phyloP scores from a whole-genome alignment of 2,888 invertebrate genomes.

The Drosophila kanekoi region DNA sequence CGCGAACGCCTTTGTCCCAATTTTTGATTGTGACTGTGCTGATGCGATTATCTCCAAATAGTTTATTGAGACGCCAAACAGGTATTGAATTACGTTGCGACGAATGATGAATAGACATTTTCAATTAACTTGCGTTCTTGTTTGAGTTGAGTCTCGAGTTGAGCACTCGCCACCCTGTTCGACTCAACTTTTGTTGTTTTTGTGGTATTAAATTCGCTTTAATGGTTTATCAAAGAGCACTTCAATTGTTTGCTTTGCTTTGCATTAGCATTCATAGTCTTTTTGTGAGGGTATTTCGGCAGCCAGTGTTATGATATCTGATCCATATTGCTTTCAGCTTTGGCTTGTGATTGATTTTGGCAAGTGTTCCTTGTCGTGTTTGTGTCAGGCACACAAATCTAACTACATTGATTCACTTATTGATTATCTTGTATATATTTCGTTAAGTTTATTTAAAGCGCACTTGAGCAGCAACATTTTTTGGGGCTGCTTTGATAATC shows the following conservation, averaged over 20 bases:
- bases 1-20: not conserved
- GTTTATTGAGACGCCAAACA: slow-evolving; percentile 47
- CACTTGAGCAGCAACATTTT: not conserved
- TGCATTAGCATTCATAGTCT: slow-evolving; percentile 53
- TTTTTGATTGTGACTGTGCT: slow-evolving; percentile 37
- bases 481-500: fast-evolving
- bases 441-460: not conserved
- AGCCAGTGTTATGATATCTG: slow-evolving; percentile 40
- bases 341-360: slow-evolving; percentile 38
- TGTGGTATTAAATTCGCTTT: slow-evolving; percentile 72
- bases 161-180: slow-evolving; percentile 30
- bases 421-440: slow-evolving; percentile 8
- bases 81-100: slow-evolving; percentile 66
- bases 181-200: slow-evolving; percentile 24
- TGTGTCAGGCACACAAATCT: slow-evolving; percentile 18
- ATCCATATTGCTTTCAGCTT: slow-evolving; percentile 27
- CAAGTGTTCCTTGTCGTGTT: slow-evolving; percentile 45
- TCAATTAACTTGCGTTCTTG: slow-evolving; percentile 76
- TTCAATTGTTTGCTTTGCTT: slow-evolving; percentile 77
- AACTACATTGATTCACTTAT: slow-evolving; percentile 3
- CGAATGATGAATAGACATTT: slow-evolving; percentile 81
- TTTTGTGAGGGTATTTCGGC: slow-evolving; percentile 3
- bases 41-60: slow-evolving; percentile 66
- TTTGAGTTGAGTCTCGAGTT: slow-evolving; percentile 50
- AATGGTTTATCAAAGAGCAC: slow-evolving; percentile 83